These are phyloP conservation scores for Pontoporia blainvillei DNA, from an alignment of 2,113 vertebrate genomes.

Conservation along the genomic window DNA sequence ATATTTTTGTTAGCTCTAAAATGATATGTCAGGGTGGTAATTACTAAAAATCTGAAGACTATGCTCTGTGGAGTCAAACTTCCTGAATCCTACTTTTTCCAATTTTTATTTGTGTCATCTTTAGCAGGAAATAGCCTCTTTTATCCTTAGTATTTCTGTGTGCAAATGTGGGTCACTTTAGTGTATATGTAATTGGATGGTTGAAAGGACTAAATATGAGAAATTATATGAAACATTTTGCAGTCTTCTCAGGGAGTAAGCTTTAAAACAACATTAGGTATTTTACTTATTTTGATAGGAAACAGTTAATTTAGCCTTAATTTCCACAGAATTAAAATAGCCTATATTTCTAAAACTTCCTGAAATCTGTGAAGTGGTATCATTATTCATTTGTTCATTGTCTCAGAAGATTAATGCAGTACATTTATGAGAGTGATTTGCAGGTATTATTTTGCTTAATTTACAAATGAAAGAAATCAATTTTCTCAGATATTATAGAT, in stretches of 20 bases:
- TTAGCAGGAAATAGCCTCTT: neutral
- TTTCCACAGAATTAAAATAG: neutral
- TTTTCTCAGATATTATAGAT: neutral
- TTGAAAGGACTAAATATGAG: neutral
- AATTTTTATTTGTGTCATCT: neutral
- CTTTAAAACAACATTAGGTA: neutral
- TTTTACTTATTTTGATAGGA: neutral
- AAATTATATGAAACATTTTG: neutral
- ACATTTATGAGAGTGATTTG: neutral
- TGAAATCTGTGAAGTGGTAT: neutral
- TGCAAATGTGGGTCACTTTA: neutral
- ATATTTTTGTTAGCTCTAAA: neutral
- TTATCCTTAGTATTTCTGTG: neutral
- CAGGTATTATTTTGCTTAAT: neutral
- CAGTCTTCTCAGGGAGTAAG: neutral
- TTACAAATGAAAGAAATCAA: neutral
- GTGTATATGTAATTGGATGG: neutral
- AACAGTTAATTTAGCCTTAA: neutral
- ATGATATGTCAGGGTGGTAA: neutral
- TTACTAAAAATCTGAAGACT: neutral
- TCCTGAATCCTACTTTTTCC: neutral
- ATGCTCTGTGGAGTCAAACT: neutral
- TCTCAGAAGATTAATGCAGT: neutral
- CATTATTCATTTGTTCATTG: neutral
- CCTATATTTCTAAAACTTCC: neutral